Evolutionary conservation across 2,113 vertebrate genomes (phyloP).

Genomic region (Corynorhinus townsendii): DNA sequence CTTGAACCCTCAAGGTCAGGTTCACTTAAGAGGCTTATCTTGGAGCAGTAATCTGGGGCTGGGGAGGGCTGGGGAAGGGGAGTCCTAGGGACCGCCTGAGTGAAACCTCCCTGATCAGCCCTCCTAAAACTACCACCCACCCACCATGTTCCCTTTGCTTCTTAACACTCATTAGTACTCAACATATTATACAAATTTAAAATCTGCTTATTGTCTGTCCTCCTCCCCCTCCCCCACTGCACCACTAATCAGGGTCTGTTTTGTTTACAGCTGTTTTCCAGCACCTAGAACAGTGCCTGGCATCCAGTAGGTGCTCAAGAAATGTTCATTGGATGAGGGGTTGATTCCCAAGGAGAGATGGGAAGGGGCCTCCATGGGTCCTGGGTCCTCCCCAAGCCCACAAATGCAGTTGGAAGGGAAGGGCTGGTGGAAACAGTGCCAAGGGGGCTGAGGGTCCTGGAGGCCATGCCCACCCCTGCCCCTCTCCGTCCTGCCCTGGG

Average conservation of each 20-base stretch:
- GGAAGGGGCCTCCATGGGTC: fast-evolving
- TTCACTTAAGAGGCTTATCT: conserved; percentile 46
- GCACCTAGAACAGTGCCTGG: neutral
- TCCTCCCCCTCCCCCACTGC: neutral
- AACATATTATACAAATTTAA: neutral
- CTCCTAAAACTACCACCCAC: neutral
- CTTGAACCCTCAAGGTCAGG: conserved; percentile 23
- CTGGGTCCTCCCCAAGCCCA: neutral
- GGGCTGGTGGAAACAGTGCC: neutral
- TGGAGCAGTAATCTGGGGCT: conserved; percentile 26
- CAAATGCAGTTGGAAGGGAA: neutral
- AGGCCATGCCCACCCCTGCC: neutral
- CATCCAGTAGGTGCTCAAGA: neutral
- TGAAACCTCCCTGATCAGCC: neutral
- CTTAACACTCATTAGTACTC: neutral
- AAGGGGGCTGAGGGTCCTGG: too few relatives aligned
- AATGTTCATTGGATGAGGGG: neutral
- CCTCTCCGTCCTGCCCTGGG: neutral
- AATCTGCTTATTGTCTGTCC: neutral
- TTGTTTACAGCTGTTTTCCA: neutral
- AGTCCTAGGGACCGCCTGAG: neutral
- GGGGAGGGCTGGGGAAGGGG: neutral
- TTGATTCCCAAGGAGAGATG: neutral
- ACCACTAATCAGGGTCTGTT: neutral
- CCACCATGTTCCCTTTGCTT: neutral